Percentiles rank a stretch among this genome's conserved stretches.
phyloP scores from a whole-genome alignment of 2,797 vertebrate species.

The Cygnus olor region DNA sequence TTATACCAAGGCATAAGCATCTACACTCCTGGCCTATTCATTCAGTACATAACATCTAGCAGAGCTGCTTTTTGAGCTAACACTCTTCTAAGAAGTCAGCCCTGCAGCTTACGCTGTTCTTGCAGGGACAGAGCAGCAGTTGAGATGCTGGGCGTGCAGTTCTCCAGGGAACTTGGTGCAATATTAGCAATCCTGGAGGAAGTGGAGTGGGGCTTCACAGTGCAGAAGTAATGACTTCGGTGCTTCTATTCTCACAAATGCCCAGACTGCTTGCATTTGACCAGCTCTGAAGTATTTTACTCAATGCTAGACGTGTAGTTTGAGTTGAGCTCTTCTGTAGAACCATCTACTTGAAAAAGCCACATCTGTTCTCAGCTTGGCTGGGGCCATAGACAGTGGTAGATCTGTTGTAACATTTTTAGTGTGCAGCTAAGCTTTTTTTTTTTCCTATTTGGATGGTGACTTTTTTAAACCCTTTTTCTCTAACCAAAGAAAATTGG shows the following conservation, averaged over 20 bases:
- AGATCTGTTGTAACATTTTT: background rate
- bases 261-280: background rate
- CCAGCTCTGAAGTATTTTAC: background rate
- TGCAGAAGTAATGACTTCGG: fast-evolving
- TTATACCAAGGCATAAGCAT: background rate
- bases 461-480: background rate
- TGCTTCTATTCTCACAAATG: background rate
- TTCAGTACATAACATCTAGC: background rate
- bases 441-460: background rate
- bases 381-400: background rate
- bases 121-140: fast-evolving
- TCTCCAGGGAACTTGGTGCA: fast-evolving
- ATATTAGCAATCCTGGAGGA: fast-evolving
- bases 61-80: background rate
- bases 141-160: fast-evolving
- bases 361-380: background rate
- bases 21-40: background rate
- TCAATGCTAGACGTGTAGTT: background rate
- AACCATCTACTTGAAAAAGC: constrained; percentile 1
- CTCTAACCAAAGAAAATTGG: constrained; percentile 23
- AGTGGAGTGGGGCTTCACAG: fast-evolving
- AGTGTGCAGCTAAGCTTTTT: background rate
- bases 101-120: background rate
- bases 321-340: background rate
- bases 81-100: background rate